phyloP scores from a whole-genome alignment of 1,140 invertebrate genomes.

The Drosophila rufa region DNA sequence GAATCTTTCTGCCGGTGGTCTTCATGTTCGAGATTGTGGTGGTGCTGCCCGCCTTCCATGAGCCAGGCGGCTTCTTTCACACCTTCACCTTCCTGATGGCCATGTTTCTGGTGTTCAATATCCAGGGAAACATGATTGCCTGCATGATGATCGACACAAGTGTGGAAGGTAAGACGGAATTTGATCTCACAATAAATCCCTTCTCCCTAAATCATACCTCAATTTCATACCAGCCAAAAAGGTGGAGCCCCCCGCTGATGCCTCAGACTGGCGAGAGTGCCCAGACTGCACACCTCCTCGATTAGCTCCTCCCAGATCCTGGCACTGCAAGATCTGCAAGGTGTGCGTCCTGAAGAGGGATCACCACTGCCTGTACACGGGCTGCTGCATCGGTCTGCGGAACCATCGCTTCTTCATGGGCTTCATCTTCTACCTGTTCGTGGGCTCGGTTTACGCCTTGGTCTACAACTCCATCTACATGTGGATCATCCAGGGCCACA shows the following conservation, averaged over 20 bases:
- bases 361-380: conserved; percentile 97
- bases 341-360: conserved; percentile 95
- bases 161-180: conserved; percentile 51
- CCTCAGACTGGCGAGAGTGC: conserved; percentile 49
- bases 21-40: conserved; percentile 87
- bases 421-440: conserved; percentile 92
- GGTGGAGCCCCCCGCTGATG: conserved; percentile 13
- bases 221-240: conserved; percentile 9
- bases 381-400: conserved; percentile 94
- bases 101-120: conserved; percentile 87
- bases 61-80: conserved; percentile 74
- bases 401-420: conserved; percentile 95
- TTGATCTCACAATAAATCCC: background rate
- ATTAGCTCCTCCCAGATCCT: conserved; percentile 93
- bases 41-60: conserved; percentile 88
- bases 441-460: conserved; percentile 89
- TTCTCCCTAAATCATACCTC: too few relatives aligned
- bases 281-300: conserved; percentile 86
- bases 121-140: conserved; percentile 85
- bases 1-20: conserved; percentile 70
- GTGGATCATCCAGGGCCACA: conserved; percentile 85
- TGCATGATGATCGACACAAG: conserved; percentile 78
- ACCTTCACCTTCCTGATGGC: conserved; percentile 87
- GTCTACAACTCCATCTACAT: conserved; percentile 90
- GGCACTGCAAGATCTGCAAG: conserved; percentile 94